A percentile compares a stretch with the other conserved stretches of the same genome.
Conservation (phyloP, 2,797 vertebrate species). For the Bothrops alternatus region DNA sequence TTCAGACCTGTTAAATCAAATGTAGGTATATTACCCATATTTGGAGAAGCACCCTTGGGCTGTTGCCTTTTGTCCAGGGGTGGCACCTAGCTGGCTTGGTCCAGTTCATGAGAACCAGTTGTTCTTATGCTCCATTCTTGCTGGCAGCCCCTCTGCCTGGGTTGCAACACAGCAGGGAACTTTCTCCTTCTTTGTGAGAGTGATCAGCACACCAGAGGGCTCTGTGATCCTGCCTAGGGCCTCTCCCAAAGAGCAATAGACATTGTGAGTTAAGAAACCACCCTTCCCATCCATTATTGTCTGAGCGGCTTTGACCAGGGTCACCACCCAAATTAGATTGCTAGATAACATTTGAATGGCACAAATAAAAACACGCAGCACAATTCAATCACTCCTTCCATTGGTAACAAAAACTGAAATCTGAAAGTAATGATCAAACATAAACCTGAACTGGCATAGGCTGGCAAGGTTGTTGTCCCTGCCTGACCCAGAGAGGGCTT, state of each 20-base stretch:
- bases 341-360: conserved; percentile 17
- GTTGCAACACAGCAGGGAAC: not conserved
- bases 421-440: not conserved
- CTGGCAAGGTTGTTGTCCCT: not conserved
- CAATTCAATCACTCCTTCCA: not conserved
- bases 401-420: not conserved
- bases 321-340: conserved; percentile 27
- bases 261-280: conserved; percentile 7
- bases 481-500: not conserved
- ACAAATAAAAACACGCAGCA: not conserved
- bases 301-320: conserved; percentile 12
- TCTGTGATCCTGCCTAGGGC: not conserved
- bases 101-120: not conserved
- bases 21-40: not conserved
- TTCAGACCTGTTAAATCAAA: not conserved
- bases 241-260: not conserved
- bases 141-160: not conserved
- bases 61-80: not conserved
- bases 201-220: not conserved
- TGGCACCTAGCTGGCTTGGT: not conserved
- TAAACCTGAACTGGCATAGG: not conserved
- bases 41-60: not conserved
- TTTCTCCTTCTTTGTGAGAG: not conserved
- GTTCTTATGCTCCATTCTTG: not conserved
- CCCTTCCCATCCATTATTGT: not conserved